Conservation (phyloP, 1,140 invertebrate species). For the Lepeophtheirus salmonis region DNA sequence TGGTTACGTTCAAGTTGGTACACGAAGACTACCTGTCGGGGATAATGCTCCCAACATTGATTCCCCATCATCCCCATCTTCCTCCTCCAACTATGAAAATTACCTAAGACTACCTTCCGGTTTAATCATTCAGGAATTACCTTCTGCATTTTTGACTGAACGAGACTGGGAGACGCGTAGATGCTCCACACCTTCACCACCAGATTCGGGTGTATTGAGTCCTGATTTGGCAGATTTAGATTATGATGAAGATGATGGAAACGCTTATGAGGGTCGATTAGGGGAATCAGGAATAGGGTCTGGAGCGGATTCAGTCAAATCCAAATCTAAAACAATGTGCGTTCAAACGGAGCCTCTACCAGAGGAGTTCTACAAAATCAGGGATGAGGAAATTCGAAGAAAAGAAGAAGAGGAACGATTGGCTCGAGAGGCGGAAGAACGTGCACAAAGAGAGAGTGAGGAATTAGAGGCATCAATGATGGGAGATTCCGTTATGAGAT, state of each 20-base stretch:
- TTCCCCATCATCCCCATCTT: neutral
- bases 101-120: conserved; percentile 10
- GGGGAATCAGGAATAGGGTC: conserved; percentile 16
- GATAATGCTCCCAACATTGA: too few species aligned
- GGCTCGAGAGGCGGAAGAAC: conserved; percentile 6
- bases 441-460: conserved; percentile 20
- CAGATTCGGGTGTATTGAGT: conserved; percentile 11
- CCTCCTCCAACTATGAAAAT: neutral
- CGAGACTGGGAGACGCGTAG: neutral
- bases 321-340: neutral
- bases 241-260: neutral
- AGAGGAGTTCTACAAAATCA: conserved; percentile 14
- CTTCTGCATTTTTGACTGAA: neutral
- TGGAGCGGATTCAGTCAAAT: conserved; percentile 9
- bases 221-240: conserved; percentile 3
- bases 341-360: conserved; percentile 20
- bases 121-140: conserved; percentile 12
- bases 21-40: neutral
- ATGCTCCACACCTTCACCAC: neutral
- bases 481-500: conserved; percentile 17
- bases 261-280: neutral
- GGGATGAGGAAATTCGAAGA: conserved; percentile 19
- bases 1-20: conserved; percentile 13
- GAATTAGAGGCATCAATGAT: conserved; percentile 18
- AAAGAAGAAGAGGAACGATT: conserved; percentile 25